Conservation (phyloP, 2,797 vertebrate species). For the Lepus townsendii region DNA sequence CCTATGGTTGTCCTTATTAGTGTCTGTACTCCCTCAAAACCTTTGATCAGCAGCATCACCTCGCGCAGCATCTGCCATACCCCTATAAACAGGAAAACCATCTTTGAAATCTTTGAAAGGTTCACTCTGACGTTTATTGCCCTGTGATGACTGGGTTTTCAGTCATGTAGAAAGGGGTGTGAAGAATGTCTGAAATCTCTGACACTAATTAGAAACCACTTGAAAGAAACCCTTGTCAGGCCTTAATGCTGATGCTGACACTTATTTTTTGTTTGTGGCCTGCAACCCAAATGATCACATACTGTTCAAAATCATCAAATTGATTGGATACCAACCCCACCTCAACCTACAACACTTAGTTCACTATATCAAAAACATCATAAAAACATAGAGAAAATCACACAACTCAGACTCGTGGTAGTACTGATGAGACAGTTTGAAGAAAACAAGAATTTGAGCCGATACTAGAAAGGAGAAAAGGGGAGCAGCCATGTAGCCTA, state of each 20-base stretch:
- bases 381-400: too few species aligned
- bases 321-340: too few species aligned
- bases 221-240: not conserved
- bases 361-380: too few species aligned
- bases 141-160: too few species aligned
- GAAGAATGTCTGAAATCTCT: not conserved
- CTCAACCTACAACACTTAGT: too few species aligned
- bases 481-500: too few species aligned
- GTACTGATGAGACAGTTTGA: too few species aligned
- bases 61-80: too few species aligned
- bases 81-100: not conserved
- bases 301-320: not conserved
- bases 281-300: not conserved
- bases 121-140: not conserved
- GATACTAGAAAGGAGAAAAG: too few species aligned
- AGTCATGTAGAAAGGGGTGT: not conserved
- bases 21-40: not conserved
- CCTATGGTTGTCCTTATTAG: not conserved
- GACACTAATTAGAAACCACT: not conserved
- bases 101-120: not conserved
- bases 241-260: not conserved
- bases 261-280: not conserved
- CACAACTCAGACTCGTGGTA: too few species aligned
- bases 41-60: not conserved
- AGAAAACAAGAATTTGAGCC: too few species aligned